These are phyloP conservation scores for Oryzias melastigma DNA, from an alignment of 2,113 vertebrate species.

Conservation along the genomic window DNA sequence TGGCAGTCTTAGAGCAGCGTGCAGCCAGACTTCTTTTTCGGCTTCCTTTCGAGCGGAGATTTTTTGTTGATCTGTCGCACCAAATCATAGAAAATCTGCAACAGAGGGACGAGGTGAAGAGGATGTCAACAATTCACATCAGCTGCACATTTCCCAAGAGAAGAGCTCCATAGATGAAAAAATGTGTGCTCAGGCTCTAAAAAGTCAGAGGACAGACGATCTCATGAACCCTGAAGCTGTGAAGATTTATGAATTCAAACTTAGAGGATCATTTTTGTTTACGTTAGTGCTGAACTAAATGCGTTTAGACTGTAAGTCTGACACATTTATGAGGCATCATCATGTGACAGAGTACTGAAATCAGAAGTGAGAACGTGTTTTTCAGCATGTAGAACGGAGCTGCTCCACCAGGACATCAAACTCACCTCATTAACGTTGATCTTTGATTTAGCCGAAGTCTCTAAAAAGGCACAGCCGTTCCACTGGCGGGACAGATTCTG, in stretches of 20 bases:
- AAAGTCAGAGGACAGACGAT: too few relatives aligned
- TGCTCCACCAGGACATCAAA: not conserved
- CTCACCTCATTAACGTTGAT: conserved; percentile 99
- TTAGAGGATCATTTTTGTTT: too few relatives aligned
- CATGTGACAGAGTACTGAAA: too few relatives aligned
- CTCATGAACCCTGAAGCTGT: too few relatives aligned
- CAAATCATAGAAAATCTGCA: conserved; percentile 99
- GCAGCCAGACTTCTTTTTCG: conserved; percentile 95
- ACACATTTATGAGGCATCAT: too few relatives aligned
- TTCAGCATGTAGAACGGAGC: not conserved
- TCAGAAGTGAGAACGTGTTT: too few relatives aligned
- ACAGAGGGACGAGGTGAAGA: not conserved
- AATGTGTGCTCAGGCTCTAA: too few relatives aligned
- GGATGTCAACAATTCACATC: not conserved
- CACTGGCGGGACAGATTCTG: conserved; percentile 98
- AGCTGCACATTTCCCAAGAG: not conserved
- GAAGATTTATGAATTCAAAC: too few relatives aligned
- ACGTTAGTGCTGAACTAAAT: too few relatives aligned
- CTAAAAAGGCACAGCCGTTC: conserved; percentile 99
- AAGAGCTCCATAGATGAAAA: not conserved
- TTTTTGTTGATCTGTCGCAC: conserved; percentile 99
- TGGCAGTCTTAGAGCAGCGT: conserved; percentile 88
- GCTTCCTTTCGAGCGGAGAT: conserved; percentile 99
- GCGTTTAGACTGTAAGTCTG: too few relatives aligned
- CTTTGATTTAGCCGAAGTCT: conserved; percentile 99